phyloP scores from a whole-genome alignment of 2,113 vertebrate genomes.

The Muntiacus reevesi region DNA sequence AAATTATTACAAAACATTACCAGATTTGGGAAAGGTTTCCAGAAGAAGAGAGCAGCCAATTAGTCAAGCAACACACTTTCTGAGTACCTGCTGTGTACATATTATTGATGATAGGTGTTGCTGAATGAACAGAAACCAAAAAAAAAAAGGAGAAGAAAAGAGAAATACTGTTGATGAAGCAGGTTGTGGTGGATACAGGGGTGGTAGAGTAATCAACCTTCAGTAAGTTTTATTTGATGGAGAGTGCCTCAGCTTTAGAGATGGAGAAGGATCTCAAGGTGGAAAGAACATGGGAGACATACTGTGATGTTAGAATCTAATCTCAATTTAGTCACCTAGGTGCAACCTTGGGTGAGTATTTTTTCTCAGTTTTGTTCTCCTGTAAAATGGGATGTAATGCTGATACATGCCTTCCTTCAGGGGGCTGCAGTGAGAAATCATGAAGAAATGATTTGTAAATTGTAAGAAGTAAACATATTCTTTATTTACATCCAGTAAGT shows the following conservation, averaged over 20 bases:
- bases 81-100: neutral
- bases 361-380: neutral
- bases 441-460: neutral
- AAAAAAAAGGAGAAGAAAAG: neutral
- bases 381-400: neutral
- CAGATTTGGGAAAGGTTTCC: slow-evolving; percentile 17
- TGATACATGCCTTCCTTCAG: neutral
- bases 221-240: neutral
- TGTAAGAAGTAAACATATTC: neutral
- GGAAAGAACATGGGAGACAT: neutral
- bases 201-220: neutral
- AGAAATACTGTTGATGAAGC: neutral
- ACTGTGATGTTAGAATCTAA: neutral
- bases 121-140: slow-evolving; percentile 2
- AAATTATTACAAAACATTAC: slow-evolving; percentile 52
- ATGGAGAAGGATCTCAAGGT: neutral
- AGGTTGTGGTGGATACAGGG: neutral
- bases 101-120: neutral
- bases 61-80: neutral
- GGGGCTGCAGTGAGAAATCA: neutral
- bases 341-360: neutral
- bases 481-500: neutral
- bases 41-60: neutral
- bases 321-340: neutral
- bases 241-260: neutral